Evolutionary conservation across 2,888 invertebrate species (phyloP).

Genomic region (Pristionchus maxplancki): DNA sequence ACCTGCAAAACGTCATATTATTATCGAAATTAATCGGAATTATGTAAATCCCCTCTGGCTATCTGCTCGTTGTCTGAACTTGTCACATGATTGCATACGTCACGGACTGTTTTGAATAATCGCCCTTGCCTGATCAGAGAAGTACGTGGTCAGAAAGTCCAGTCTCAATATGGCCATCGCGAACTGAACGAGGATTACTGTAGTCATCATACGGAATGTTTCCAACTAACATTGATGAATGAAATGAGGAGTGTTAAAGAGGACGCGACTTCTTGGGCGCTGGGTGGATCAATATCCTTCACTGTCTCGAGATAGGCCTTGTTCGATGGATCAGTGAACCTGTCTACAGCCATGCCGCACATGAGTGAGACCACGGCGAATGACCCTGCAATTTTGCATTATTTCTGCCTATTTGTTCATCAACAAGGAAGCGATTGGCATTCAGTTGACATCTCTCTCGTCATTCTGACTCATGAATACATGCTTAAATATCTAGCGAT

Average conservation of each 20-base stretch:
- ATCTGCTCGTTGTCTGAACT: background rate
- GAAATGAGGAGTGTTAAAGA: slow-evolving; percentile 87
- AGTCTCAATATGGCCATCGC: slow-evolving; percentile 85
- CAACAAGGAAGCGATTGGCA: background rate
- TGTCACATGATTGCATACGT: background rate
- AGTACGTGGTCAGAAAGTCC: slow-evolving; percentile 77
- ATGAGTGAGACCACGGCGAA: slow-evolving; percentile 91
- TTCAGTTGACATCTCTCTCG: background rate
- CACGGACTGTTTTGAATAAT: background rate
- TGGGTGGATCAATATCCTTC: slow-evolving; percentile 72
- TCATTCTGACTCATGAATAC: background rate
- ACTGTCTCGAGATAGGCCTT: background rate
- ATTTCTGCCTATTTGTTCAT: background rate
- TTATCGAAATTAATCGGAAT: background rate
- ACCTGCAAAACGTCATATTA: slow-evolving; percentile 66
- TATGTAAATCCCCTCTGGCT: background rate
- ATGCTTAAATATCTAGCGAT: background rate
- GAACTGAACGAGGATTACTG: slow-evolving; percentile 81
- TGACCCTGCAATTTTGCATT: slow-evolving; percentile 78
- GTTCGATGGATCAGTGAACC: slow-evolving; percentile 7
- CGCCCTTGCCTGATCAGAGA: slow-evolving; percentile 71
- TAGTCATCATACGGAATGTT: background rate
- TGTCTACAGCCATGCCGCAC: slow-evolving; percentile 78
- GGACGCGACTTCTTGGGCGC: slow-evolving; percentile 85
- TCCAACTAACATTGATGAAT: slow-evolving; percentile 83